A percentile compares a stretch with the other conserved stretches of the same genome.
phyloP scores from a whole-genome alignment of 2,797 vertebrate species.

The Sternarchorhynchus goeldii region DNA sequence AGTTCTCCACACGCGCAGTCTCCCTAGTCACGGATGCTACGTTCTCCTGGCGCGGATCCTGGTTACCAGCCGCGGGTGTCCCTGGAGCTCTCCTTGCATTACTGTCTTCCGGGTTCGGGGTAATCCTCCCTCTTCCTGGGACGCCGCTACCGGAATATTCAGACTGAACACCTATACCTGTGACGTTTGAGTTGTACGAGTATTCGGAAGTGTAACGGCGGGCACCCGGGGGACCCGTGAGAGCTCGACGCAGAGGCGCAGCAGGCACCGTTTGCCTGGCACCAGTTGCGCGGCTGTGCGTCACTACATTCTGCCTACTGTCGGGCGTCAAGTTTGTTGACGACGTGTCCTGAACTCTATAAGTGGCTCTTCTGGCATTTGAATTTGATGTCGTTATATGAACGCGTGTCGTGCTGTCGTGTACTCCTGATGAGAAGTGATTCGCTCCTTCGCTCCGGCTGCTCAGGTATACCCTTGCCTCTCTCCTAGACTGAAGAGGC shows the following conservation, averaged over 20 bases:
- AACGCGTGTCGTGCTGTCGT: constrained; percentile 47
- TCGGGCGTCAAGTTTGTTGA: constrained; percentile 28
- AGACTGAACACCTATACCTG: constrained; percentile 28
- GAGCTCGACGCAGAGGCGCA: constrained; percentile 25
- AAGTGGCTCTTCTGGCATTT: constrained; percentile 39
- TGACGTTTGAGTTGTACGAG: constrained; percentile 41
- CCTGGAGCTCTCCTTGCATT: background rate
- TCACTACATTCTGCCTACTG: constrained; percentile 42
- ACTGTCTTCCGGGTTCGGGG: constrained; percentile 28
- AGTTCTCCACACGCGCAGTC: constrained; percentile 42
- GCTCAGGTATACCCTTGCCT: constrained; percentile 66
- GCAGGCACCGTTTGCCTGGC: constrained; percentile 53
- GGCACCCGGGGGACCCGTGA: constrained; percentile 46
- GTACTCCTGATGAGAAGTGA: constrained; percentile 45
- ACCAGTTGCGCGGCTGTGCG: constrained; percentile 45
- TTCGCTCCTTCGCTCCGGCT: constrained; percentile 59
- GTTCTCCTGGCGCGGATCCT: constrained; percentile 48
- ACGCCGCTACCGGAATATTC: constrained; percentile 50
- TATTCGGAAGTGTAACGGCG: constrained; percentile 40
- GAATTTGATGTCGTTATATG: constrained; percentile 48
- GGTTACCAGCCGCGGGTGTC: constrained; percentile 32
- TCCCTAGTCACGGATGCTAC: constrained; percentile 49
- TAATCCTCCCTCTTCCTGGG: constrained; percentile 46
- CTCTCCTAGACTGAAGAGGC: constrained; percentile 62
- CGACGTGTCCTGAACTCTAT: constrained; percentile 16